Base-by-base conservation (phyloP, 2,797 vertebrate genomes). In the Syngnathus rostellatus region DNA sequence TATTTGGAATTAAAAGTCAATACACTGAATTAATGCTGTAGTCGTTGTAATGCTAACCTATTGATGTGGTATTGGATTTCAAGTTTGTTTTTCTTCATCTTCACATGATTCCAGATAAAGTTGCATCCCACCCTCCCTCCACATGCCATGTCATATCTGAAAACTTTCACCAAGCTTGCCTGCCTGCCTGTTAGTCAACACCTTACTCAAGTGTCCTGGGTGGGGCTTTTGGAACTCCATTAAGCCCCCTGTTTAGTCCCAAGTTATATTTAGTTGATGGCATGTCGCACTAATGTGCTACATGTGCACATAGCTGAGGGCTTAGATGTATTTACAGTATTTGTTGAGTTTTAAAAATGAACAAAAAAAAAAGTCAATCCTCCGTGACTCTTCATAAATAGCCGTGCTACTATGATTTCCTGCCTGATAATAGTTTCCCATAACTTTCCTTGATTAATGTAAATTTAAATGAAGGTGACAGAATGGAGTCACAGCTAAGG, bases 401-500 rank as follows among this genome's bases (percentile, higher is more conserved):
- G 6, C 61, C 40, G 70, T 64, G 51, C 64, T 58, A 50, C 63
- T 54, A 57, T 78, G 76, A 58, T 75, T 60, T 71, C 71, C 2
- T 63, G 66, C 64, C 72, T 68, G 68, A 81, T 55, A 59, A 72
- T 80, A 74, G 78, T 80, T 74, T 69, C 64, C 64, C 71, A 73
- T 69, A 79, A 72, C 78, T 80, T 64, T 65, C 71, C 62, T 14
- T 70, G 69, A 74, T 66, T 68, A 75, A 75, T 21, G 67, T 58
- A 40, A 9, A 40, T 72, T 69, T 67, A 72, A 84, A 77, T 73
- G 53, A 43, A 39, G 41, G 62, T 73, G 81, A 81, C 80, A 83
- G 82, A 81, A 77, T 77, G 74, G 65, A 85, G 75, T 68, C 72
- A n/a, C 2, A 2, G 66, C 71, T 50, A 61, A 74, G 62, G 71